A percentile compares a stretch with the other conserved stretches of the same genome.
phyloP scores from a whole-genome alignment of 2,888 invertebrate species.

The Cheilosia urbana region DNA sequence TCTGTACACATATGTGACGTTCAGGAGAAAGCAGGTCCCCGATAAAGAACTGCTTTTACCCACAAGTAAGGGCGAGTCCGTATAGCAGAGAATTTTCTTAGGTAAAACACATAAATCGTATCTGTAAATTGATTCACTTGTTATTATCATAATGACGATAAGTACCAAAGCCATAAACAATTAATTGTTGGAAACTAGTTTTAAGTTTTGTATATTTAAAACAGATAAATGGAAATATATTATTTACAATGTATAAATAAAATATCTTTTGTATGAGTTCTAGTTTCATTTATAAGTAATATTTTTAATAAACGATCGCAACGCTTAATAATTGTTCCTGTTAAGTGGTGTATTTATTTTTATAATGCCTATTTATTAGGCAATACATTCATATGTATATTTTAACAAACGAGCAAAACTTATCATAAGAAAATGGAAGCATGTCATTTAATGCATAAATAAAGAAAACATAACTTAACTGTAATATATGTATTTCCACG shows the following conservation, averaged over 20 bases:
- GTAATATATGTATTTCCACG: constrained; percentile 1
- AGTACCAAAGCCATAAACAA: constrained; percentile 74
- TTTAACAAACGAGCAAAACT: constrained; percentile 47
- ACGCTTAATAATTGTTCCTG: constrained; percentile 58
- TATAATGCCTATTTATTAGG: constrained; percentile 6
- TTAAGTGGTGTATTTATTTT: constrained; percentile 67
- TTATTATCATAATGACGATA: constrained; percentile 58
- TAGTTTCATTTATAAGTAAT: constrained; percentile 17
- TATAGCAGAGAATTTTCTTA: constrained; percentile 71
- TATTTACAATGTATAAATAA: constrained; percentile 1
- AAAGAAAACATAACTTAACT: constrained; percentile 21
- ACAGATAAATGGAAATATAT: constrained; percentile 16
- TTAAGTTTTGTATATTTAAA: constrained; percentile 52
- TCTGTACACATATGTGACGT: constrained; percentile 94
- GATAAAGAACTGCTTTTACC: constrained; percentile 82
- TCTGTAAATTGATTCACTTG: constrained; percentile 60
- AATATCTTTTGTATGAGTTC: constrained; percentile 19
- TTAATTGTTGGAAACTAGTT: constrained; percentile 49
- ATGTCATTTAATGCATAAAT: constrained; percentile 50
- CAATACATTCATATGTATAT: neutral
- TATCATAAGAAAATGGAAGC: constrained; percentile 27
- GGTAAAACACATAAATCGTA: constrained; percentile 33
- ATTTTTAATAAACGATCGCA: constrained; percentile 11
- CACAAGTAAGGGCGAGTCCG: constrained; percentile 76
- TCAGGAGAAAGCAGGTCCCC: constrained; percentile 84